These are phyloP conservation scores for Dryadula phaetusa DNA, from an alignment of 2,888 invertebrate species.

Conservation along the genomic window DNA sequence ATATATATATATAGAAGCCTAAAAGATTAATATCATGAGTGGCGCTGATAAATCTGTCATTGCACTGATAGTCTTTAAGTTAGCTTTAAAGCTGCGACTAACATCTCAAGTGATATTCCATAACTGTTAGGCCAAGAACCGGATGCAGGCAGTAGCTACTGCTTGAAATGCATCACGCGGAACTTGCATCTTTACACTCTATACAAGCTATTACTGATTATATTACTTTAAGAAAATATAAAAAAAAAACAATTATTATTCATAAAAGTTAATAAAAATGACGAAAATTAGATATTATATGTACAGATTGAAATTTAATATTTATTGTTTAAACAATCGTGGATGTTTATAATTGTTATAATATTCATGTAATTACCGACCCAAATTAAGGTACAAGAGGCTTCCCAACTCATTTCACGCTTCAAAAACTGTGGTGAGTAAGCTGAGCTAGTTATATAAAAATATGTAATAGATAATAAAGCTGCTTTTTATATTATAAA, in stretches of 20 bases:
- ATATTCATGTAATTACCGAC: neutral
- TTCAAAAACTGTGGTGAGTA: neutral
- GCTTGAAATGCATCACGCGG: too few relatives aligned
- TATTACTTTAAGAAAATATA: too few relatives aligned
- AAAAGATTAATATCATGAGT: neutral
- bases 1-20: neutral
- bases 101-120: neutral
- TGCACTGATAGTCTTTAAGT: neutral
- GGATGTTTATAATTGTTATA: too few relatives aligned
- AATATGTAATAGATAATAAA: too few relatives aligned
- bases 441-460: neutral
- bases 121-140: neutral
- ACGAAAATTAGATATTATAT: too few relatives aligned
- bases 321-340: too few relatives aligned
- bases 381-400: neutral
- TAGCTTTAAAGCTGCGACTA: neutral
- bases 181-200: too few relatives aligned
- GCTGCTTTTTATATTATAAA: too few relatives aligned
- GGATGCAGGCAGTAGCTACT: neutral
- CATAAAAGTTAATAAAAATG: too few relatives aligned
- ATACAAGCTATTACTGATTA: too few relatives aligned
- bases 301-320: too few relatives aligned
- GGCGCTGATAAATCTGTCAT: neutral
- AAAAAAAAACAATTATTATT: too few relatives aligned
- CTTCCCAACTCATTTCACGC: slow-evolving; percentile 9